Percentiles rank a stretch among this genome's conserved stretches.
Evolutionary conservation across 2,113 vertebrate species (phyloP).

Genomic region (Cebus imitator): DNA sequence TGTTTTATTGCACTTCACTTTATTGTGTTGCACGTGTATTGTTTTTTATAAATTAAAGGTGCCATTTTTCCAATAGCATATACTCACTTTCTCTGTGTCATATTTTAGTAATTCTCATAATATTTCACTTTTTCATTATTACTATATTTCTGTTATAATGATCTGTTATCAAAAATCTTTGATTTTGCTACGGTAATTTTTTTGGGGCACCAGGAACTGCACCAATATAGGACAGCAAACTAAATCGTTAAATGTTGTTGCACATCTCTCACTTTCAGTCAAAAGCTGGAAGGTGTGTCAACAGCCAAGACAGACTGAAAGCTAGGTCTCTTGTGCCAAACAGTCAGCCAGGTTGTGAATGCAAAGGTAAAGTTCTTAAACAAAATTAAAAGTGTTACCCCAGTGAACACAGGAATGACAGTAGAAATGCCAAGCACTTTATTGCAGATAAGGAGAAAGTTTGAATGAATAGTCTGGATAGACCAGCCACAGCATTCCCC

Average conservation of each 20-base stretch:
- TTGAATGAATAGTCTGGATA: neutral
- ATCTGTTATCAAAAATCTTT: neutral
- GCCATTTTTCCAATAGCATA: neutral
- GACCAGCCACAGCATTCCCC: neutral
- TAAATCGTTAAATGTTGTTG: neutral
- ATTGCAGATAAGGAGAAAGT: neutral
- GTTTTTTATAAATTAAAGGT: neutral
- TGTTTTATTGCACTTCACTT: neutral
- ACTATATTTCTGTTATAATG: neutral
- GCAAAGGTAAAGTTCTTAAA: neutral
- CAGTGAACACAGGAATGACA: neutral
- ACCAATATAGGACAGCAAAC: neutral
- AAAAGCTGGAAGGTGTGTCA: neutral
- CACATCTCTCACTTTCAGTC: neutral
- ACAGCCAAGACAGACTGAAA: neutral
- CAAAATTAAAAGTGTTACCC: neutral
- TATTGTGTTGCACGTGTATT: neutral
- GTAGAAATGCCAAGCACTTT: neutral
- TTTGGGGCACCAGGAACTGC: neutral
- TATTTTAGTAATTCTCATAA: neutral
- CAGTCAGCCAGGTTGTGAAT: neutral
- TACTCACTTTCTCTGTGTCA: neutral
- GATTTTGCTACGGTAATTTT: neutral
- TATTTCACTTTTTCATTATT: neutral
- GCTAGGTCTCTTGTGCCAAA: neutral